Percentiles rank a stretch among this genome's conserved stretches.
phyloP scores from a whole-genome alignment of 2,797 vertebrate species.

The Pogoniulus pusillus region DNA sequence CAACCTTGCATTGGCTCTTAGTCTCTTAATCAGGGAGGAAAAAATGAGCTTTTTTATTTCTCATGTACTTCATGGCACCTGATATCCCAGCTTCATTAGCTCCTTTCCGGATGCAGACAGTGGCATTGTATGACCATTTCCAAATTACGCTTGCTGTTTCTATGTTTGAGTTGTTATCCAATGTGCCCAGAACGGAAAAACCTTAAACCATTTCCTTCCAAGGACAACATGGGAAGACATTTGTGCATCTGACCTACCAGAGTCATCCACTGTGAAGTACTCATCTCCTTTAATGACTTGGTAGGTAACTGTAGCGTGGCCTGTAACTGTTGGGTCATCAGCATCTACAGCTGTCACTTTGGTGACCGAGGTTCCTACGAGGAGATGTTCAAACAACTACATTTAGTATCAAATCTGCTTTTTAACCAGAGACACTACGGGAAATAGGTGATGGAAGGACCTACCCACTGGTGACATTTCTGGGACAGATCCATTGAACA shows the following conservation, averaged over 20 bases:
- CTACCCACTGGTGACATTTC: conserved; percentile 79
- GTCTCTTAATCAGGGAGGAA: neutral
- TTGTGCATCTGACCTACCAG: conserved; percentile 61
- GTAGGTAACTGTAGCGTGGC: conserved; percentile 76
- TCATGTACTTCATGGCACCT: neutral
- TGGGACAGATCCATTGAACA: conserved; percentile 78
- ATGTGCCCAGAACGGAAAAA: neutral
- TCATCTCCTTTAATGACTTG: conserved; percentile 70
- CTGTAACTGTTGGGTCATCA: conserved; percentile 80
- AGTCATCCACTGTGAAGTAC: conserved; percentile 73
- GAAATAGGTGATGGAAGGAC: neutral
- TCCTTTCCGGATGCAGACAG: neutral
- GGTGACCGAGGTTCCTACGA: conserved; percentile 77
- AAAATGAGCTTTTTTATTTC: neutral
- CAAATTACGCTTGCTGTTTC: neutral
- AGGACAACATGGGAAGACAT: neutral
- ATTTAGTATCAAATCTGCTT: neutral
- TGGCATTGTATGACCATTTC: neutral
- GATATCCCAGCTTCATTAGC: neutral
- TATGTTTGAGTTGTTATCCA: neutral
- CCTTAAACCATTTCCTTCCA: neutral
- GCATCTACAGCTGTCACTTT: conserved; percentile 78
- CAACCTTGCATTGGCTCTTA: neutral
- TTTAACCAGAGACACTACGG: neutral
- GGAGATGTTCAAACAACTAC: neutral